These are phyloP conservation scores for Apis mellifera DNA, from an alignment of 1,140 invertebrate genomes.

Conservation along the genomic window DNA sequence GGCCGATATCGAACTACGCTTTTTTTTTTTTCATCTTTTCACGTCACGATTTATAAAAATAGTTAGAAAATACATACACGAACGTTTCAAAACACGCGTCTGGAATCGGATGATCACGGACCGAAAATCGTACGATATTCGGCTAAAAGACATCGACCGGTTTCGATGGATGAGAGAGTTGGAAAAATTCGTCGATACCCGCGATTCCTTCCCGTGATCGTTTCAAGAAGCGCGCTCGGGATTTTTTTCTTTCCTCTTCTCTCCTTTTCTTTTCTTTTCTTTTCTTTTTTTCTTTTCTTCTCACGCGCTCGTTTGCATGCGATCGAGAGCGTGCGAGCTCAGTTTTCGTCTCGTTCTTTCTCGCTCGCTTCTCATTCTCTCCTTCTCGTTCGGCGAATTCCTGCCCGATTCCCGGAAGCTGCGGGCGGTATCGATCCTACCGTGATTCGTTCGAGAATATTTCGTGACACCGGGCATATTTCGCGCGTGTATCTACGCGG, in stretches of 20 bases:
- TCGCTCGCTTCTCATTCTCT: slow-evolving; percentile 2
- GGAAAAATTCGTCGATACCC: slow-evolving; percentile 14
- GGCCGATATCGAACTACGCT: not conserved
- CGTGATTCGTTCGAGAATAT: slow-evolving; percentile 49
- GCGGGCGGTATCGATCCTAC: slow-evolving; percentile 62
- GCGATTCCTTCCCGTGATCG: not conserved
- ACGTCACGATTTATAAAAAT: slow-evolving; percentile 24
- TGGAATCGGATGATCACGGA: not conserved
- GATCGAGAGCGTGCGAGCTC: not conserved
- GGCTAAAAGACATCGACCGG: slow-evolving; percentile 3
- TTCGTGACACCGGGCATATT: slow-evolving; percentile 37
- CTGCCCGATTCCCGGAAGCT: slow-evolving; percentile 61
- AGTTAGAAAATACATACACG: slow-evolving; percentile 16
- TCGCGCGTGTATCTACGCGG: slow-evolving; percentile 29
- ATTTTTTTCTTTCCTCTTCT: not conserved
- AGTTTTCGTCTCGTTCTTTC: not conserved
- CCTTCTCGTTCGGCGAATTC: slow-evolving; percentile 41
- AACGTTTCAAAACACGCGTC: not conserved
- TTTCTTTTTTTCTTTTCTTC: not conserved
- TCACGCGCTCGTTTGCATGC: slow-evolving; percentile 35
- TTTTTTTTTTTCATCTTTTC: not conserved
- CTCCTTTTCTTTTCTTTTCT: not conserved
- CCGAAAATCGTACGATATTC: not conserved
- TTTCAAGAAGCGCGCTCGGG: slow-evolving; percentile 8
- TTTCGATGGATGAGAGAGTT: slow-evolving; percentile 13